These are phyloP conservation scores for Apotomis capreana DNA, from an alignment of 2,888 invertebrate species.

Conservation along the genomic window DNA sequence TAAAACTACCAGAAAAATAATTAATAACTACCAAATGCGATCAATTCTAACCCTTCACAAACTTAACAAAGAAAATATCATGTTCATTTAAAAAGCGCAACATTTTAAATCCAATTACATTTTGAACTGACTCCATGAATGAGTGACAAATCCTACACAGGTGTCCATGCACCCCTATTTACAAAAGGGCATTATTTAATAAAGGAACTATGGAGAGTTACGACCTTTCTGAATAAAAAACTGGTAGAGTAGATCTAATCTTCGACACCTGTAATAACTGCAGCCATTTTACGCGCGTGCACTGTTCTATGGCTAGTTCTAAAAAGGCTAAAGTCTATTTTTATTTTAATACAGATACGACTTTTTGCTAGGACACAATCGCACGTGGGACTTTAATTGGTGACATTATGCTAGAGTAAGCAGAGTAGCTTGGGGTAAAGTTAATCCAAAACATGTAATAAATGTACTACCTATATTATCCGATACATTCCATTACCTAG, in stretches of 20 bases:
- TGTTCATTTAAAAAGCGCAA: slow-evolving; percentile 48
- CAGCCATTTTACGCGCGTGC: not conserved
- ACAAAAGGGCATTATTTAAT: not conserved
- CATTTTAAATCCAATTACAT: slow-evolving; percentile 49
- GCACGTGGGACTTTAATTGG: not conserved
- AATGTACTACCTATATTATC: too few species aligned
- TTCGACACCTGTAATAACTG: slow-evolving; percentile 21
- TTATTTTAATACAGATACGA: not conserved
- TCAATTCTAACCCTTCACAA: slow-evolving; percentile 33
- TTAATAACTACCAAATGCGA: not conserved
- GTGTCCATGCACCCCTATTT: slow-evolving; percentile 38
- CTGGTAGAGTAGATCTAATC: slow-evolving; percentile 1
- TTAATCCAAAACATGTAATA: not conserved
- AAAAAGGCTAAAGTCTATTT: not conserved
- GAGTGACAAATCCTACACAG: slow-evolving; percentile 47
- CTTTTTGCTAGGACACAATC: not conserved
- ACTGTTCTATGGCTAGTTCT: not conserved
- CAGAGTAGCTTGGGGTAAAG: not conserved
- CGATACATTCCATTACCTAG: too few species aligned
- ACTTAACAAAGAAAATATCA: slow-evolving; percentile 10
- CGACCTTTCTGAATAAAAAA: not conserved
- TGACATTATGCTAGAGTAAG: not conserved
- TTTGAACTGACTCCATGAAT: slow-evolving; percentile 41
- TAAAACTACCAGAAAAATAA: too few species aligned
- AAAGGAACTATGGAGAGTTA: not conserved